Evolutionary conservation across 2,888 invertebrate genomes (phyloP).

Genomic region (Tetragonisca angustula): DNA sequence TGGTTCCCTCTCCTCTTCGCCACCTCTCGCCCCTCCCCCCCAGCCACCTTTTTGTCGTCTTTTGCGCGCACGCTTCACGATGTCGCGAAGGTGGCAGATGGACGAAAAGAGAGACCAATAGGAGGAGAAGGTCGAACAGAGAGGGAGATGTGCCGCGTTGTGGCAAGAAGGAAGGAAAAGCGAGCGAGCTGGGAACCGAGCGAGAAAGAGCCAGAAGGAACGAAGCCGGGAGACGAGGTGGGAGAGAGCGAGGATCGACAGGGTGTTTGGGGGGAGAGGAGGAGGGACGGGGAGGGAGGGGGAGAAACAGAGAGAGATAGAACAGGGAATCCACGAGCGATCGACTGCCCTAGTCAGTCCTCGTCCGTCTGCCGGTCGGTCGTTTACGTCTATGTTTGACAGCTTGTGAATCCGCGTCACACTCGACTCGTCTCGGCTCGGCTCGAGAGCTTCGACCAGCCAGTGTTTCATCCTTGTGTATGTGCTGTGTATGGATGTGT

Average conservation of each 20-base stretch:
- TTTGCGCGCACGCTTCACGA: constrained; percentile 55
- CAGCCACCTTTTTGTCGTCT: constrained; percentile 16
- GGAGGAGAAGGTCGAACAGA: constrained; percentile 20
- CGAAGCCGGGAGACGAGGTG: constrained; percentile 11
- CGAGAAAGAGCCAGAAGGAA: constrained; percentile 5
- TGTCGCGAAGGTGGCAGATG: constrained; percentile 61
- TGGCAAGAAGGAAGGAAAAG: constrained; percentile 40
- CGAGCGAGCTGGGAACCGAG: constrained; percentile 28
- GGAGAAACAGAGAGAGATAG: constrained; percentile 66
- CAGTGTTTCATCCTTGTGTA: constrained; percentile 23
- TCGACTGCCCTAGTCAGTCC: constrained; percentile 81
- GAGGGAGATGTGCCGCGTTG: constrained; percentile 12
- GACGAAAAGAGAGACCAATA: constrained; percentile 42
- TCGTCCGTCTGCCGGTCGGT: constrained; percentile 82
- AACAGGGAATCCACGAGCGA: constrained; percentile 79
- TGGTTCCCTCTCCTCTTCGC: not conserved
- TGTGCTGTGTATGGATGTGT: not conserved
- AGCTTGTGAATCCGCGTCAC: constrained; percentile 56
- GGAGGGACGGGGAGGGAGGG: constrained; percentile 50
- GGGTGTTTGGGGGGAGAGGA: constrained; percentile 14
- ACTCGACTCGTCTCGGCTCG: constrained; percentile 10
- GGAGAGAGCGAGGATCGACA: constrained; percentile 8
- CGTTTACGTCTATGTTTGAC: constrained; percentile 72
- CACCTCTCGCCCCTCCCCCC: not conserved
- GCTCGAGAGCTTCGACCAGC: not conserved